These are phyloP conservation scores for Salvator merianae DNA, from an alignment of 2,113 vertebrate genomes.

Conservation along the genomic window DNA sequence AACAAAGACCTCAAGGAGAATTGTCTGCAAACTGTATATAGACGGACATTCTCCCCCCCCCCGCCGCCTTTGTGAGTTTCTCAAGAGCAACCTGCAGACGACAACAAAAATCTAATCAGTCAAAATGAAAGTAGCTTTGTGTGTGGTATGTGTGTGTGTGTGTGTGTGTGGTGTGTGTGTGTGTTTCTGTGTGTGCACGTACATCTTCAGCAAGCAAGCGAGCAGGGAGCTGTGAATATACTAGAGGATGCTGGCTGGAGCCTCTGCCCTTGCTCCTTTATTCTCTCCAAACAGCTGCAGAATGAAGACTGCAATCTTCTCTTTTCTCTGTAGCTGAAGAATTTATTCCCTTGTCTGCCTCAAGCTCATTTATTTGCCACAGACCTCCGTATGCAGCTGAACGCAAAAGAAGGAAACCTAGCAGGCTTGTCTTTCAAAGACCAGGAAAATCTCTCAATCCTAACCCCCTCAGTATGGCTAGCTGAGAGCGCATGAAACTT, in stretches of 20 bases:
- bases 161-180: too few relatives aligned
- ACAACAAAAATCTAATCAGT: background rate
- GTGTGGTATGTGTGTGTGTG: too few relatives aligned
- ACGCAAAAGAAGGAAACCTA: background rate
- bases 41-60: background rate
- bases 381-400: background rate
- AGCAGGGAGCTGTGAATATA: background rate
- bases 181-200: too few relatives aligned
- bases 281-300: background rate
- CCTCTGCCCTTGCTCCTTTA: background rate
- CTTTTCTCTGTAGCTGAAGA: background rate
- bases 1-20: background rate
- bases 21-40: background rate
- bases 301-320: background rate
- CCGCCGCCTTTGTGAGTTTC: background rate
- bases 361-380: background rate
- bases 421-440: background rate
- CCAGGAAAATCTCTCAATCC: background rate
- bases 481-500: background rate
- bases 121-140: background rate
- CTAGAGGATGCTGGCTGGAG: background rate
- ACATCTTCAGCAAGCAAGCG: background rate
- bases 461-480: background rate
- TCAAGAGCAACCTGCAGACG: background rate
- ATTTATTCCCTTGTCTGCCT: background rate